Evolutionary conservation across 2,888 invertebrate species (phyloP), one percentile per base, ranked within the genome.

Genomic region (Hypsopygia costalis): DNA sequence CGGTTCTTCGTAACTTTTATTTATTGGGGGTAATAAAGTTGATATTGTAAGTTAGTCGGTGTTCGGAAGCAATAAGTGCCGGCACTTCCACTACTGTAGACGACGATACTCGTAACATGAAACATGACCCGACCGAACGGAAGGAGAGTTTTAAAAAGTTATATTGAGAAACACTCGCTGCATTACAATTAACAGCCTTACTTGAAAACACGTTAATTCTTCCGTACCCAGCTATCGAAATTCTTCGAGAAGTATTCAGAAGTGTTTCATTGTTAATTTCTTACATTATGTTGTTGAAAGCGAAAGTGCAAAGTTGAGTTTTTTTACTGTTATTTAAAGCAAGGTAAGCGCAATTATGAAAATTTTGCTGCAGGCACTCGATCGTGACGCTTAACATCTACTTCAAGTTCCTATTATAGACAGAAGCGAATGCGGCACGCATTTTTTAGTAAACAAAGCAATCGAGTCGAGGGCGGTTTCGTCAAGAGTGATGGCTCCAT

Each of bases 341-440:
- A 55, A 47, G 35, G 53, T 57, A 58, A 49, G 57, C 53, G 52
- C 49, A 44, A 45, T 40, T 45, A 52, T 16, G 16, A 53, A 62
- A 58, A 65, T 73, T 80, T 79, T 77, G 69, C 58, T 60, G 74
- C 77, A 78, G 56, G 70, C 72, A 71, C 37, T 73, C 71, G 60
- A 66, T 69, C 71, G 75, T 79, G 69, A 75, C 75, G 69, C 67
- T 59, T 58, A 63, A 65, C 66, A 69, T 12, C 33, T 77, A 77
- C 60, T 51, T 70, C 68, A 81, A 80, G 67, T 71, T 70, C 72
- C 71, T 61, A 2, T 49, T n/a, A n/a, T n/a, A n/a, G 50, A 57
- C 63, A 51, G 54, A 55, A 49, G 53, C 56, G 60, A 59, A 64
- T 50, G 59, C 53, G 39, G 45, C 55, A 55, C 55, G 51, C 59